Evolutionary conservation across 2,797 vertebrate species (phyloP), one percentile per base, ranked within the genome.

Genomic region (Hydrophis major): DNA sequence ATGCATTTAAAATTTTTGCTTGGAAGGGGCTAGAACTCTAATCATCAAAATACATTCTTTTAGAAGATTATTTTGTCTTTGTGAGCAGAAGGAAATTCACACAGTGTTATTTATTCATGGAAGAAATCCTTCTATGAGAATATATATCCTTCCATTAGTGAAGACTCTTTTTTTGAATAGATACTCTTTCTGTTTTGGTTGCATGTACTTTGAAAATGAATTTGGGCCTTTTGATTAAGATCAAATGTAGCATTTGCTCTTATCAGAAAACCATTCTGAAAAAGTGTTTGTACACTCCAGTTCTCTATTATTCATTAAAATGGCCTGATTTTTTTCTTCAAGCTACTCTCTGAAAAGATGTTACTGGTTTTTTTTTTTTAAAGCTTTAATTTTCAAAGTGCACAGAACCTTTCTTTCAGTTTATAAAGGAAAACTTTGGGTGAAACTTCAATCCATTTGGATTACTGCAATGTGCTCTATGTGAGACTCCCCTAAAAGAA

Each of bases 1-100:
- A 89, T 95, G 95, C 89, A 63, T 92, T 32, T 88, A 60, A 32
- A 53, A 87, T 94, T 25, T 90, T 94, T 95, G 69, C 42, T 89
- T 66, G 8, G 1, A 47, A 27, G 4, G 92, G 28, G 20, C 18
- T 90, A 27, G 5, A n/a, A 94, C 90, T 11, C 47, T 14, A 42
- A 47, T 61, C 6, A 56, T 55, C 47, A 27, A 42, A 89, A 89
- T 50, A n/a, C 22, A 94, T 92, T 91, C 47, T 37, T 37, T 37
- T 37, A 74, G 53, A 88, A 50, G 32, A 20, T 37, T 74, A 37
- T 3, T 56, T 42, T n/a, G 28, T 27, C 37, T 69, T 55, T 88
- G 10, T 59, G 32, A 74, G 6, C 63, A 55, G 12, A 92, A 88
- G 14, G 14, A 57, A 37, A 59, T 13, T 18, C 53, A 4, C n/a